Conservation (phyloP, 2,888 invertebrate genomes). For the Oeneis ivallda region DNA sequence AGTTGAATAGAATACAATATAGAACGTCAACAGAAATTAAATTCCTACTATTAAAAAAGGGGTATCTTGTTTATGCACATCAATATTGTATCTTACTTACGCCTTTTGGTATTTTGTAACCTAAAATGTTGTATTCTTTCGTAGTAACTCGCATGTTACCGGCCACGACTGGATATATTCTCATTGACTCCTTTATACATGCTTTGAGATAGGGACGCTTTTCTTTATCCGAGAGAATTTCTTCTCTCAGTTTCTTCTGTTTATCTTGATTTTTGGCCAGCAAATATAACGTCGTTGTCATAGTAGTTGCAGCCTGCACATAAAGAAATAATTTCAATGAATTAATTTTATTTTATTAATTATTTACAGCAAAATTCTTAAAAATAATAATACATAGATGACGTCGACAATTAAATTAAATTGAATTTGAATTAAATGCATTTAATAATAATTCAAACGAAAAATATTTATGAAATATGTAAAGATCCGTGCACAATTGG, state of each 20-base stretch:
- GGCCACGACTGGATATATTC: constrained; percentile 83
- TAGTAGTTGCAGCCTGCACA: constrained; percentile 80
- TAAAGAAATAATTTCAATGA: constrained; percentile 1
- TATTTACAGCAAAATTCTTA: too few relatives aligned
- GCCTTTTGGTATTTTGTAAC: constrained; percentile 83
- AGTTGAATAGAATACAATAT: too few relatives aligned
- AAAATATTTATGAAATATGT: background rate
- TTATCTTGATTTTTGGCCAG: constrained; percentile 83
- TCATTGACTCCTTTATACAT: constrained; percentile 86
- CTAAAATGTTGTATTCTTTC: constrained; percentile 81
- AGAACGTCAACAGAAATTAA: too few relatives aligned
- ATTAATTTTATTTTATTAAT: too few relatives aligned
- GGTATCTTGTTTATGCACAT: background rate
- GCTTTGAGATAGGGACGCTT: constrained; percentile 84
- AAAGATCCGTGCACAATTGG: background rate
- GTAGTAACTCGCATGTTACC: constrained; percentile 79
- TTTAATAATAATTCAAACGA: too few relatives aligned
- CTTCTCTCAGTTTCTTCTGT: constrained; percentile 83
- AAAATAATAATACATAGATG: too few relatives aligned
- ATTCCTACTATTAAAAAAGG: too few relatives aligned
- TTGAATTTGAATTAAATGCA: too few relatives aligned
- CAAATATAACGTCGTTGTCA: constrained; percentile 80
- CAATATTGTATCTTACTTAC: constrained; percentile 58
- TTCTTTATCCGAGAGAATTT: constrained; percentile 62
- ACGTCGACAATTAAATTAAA: too few relatives aligned